Evolutionary conservation across 2,797 vertebrate genomes (phyloP), one percentile per base, ranked within the genome.

Genomic region (Amphiprion clarkii): DNA sequence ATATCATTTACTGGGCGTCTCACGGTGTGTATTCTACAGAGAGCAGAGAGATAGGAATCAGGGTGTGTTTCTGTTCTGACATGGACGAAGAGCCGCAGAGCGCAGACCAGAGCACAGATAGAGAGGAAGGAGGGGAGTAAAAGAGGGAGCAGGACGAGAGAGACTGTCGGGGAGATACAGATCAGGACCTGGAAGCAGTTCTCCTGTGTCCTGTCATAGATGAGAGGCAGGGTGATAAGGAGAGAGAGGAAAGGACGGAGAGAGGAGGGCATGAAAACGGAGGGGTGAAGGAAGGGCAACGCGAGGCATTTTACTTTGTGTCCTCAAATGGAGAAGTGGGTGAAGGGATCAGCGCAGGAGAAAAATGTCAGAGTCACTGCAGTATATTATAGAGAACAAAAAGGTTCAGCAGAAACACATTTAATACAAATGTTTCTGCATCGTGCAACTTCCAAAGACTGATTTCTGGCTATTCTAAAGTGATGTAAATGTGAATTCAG

Each of bases 161-260:
- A 75, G 73, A 79, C 75, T 31, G 13, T 74, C 48, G 2, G 74
- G 60, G 67, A 88, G 92, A 93, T 91, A 92, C 66, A 68, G 75
- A 92, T 92, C 88, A 46, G 79, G 85, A 90, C 90, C 88, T 91
- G 87, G 83, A 91, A 90, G 91, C 87, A 72, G 78, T 88, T 89
- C 88, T 87, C 79, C 69, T 74, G 82, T 82, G 84, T 88, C 82
- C 78, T 85, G 89, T 90, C 91, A 84, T 62, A 88, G 83, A 87
- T 85, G 89, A 89, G 88, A 88, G 33, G 74, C 0, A 4, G 70
- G 58, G 74, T 73, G 86, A 90, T 92, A 91, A 91, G 71, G 71
- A 90, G 71, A 64, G 69, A 83, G 77, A 83, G 79, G 76, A 84
- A 78, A 82, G 72, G 79, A 86, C 66, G 54, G 79, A 76, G 57